These are phyloP conservation scores for Hassar affinis DNA, from an alignment of 2,113 vertebrate species.

Conservation along the genomic window DNA sequence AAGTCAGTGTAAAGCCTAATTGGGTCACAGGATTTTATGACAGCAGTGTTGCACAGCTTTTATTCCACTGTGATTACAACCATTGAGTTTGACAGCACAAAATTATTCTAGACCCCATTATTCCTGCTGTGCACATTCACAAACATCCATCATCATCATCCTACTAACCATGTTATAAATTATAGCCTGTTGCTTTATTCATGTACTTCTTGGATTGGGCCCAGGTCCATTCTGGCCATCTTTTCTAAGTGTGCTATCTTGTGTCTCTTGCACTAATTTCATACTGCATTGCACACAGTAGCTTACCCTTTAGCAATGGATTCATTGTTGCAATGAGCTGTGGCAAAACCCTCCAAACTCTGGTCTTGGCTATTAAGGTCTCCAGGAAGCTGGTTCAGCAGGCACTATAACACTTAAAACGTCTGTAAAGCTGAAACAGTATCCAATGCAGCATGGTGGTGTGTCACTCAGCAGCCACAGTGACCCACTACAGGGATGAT, in stretches of 20 bases:
- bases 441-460: constrained; percentile 1
- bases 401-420: constrained; percentile 18
- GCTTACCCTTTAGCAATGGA: constrained; percentile 37
- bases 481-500: constrained; percentile 7
- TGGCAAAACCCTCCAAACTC: constrained; percentile 27
- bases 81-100: background rate
- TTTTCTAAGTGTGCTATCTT: background rate
- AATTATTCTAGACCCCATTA: background rate
- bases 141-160: background rate
- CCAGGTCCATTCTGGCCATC: constrained; percentile 2
- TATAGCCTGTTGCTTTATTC: background rate
- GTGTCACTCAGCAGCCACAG: constrained; percentile 39
- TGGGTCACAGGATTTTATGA: constrained; percentile 33
- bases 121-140: background rate
- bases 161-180: background rate
- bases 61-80: constrained; percentile 17
- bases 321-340: constrained; percentile 23
- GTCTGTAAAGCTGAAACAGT: constrained; percentile 22
- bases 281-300: background rate
- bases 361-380: constrained; percentile 20
- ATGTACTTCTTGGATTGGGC: background rate
- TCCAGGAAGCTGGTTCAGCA: constrained; percentile 40
- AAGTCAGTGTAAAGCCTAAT: constrained; percentile 30
- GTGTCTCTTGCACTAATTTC: constrained; percentile 30
- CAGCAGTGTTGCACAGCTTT: constrained; percentile 22